phyloP scores from a whole-genome alignment of 2,797 vertebrate species.

The Clarias platycephalus region DNA sequence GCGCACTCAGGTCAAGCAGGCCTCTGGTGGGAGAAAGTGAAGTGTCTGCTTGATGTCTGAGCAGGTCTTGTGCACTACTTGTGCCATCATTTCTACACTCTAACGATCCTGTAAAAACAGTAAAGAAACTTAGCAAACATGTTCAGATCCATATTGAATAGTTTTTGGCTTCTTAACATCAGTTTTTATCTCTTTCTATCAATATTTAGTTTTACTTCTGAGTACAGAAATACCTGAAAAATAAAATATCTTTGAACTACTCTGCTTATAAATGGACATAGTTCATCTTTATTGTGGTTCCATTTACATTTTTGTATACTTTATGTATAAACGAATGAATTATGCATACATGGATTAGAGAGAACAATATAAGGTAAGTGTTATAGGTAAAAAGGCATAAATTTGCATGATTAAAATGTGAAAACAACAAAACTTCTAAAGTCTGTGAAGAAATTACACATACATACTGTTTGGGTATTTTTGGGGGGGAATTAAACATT shows the following conservation, averaged over 20 bases:
- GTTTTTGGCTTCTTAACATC: not conserved
- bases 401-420: no score
- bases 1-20: conserved; percentile 59
- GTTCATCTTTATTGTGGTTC: not conserved
- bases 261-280: not conserved
- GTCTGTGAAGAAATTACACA: not conserved
- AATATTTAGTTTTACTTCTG: not conserved
- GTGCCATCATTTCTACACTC: conserved; percentile 36
- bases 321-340: not conserved
- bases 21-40: conserved; percentile 60
- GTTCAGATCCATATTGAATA: not conserved
- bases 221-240: not conserved
- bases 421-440: not conserved
- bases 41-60: conserved; percentile 40
- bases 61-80: conserved; percentile 39
- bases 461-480: not conserved
- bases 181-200: not conserved
- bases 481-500: not conserved
- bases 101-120: conserved; percentile 14
- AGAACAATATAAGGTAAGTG: not conserved
- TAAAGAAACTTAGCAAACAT: not conserved
- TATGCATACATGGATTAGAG: not conserved
- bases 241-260: not conserved
- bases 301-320: not conserved
- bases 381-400: not conserved